Evolutionary conservation across 1,140 invertebrate species (phyloP).

Genomic region (Drosophila cardini): DNA sequence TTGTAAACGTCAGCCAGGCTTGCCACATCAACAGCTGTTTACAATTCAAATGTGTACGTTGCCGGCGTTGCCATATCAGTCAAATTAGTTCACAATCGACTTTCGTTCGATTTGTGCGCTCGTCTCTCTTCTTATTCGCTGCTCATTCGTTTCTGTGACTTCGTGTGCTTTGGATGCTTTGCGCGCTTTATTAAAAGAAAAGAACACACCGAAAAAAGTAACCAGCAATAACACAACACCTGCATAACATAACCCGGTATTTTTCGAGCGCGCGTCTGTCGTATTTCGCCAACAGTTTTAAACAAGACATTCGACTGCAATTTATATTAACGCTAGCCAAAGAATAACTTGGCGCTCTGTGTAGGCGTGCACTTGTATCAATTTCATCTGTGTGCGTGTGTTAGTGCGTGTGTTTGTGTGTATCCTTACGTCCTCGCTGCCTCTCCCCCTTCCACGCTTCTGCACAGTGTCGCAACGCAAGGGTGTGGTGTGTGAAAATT

Average conservation of each 20-base stretch:
- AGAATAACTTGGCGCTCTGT: conserved; percentile 5
- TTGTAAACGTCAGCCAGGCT: not conserved
- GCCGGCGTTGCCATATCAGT: conserved; percentile 30
- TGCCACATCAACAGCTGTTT: conserved; percentile 2
- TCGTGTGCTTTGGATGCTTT: conserved; percentile 33
- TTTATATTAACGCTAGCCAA: conserved; percentile 2
- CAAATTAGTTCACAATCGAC: conserved; percentile 24
- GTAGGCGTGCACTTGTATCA: conserved; percentile 25
- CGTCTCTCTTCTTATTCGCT: conserved; percentile 8
- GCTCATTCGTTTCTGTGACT: conserved; percentile 40
- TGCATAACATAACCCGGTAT: conserved; percentile 34
- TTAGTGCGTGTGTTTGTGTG: conserved; percentile 36
- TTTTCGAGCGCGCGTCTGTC: conserved; percentile 31
- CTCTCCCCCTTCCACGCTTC: conserved; percentile 12
- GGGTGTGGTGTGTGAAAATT: conserved; percentile 67
- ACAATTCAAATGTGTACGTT: not conserved
- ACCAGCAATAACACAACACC: not conserved
- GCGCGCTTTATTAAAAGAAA: conserved; percentile 24
- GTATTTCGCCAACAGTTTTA: conserved; percentile 21
- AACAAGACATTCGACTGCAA: conserved; percentile 1
- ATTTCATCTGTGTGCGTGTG: not conserved
- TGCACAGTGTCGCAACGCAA: conserved; percentile 25
- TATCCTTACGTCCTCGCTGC: conserved; percentile 46
- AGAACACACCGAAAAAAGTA: not conserved
- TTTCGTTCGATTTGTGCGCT: conserved; percentile 15